These are phyloP conservation scores for Sebastes hubbsi DNA, from an alignment of 2,797 vertebrate species.

Conservation along the genomic window DNA sequence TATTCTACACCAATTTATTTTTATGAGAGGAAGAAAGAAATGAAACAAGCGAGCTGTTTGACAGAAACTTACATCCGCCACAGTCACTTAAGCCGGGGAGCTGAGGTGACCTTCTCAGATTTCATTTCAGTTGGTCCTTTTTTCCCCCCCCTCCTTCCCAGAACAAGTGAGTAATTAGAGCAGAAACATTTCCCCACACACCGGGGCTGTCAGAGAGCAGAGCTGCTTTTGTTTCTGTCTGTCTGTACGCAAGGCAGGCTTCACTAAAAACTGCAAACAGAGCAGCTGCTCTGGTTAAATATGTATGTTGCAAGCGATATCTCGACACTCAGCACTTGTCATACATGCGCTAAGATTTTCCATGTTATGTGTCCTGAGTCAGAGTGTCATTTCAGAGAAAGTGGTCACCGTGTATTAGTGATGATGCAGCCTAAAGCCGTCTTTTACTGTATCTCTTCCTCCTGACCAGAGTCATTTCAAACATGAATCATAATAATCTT, in stretches of 20 bases:
- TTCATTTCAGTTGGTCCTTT: constrained; percentile 58
- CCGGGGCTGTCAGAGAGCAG: constrained; percentile 34
- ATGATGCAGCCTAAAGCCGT: neutral
- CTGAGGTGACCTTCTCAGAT: constrained; percentile 78
- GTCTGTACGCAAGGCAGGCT: constrained; percentile 8
- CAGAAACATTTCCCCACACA: constrained; percentile 72
- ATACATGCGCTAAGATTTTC: constrained; percentile 9
- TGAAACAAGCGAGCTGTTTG: neutral
- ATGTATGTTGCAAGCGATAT: neutral
- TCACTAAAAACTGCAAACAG: constrained; percentile 44
- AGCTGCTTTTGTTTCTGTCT: constrained; percentile 46
- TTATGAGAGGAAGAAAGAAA: neutral
- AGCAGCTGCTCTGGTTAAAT: neutral
- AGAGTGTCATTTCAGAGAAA: constrained; percentile 34
- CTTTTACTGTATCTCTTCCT: neutral
- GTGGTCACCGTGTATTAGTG: constrained; percentile 12
- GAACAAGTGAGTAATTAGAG: constrained; percentile 79
- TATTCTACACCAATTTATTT: neutral
- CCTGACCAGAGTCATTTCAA: neutral
- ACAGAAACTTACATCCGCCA: constrained; percentile 50
- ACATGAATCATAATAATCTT: neutral
- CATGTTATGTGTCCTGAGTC: constrained; percentile 29
- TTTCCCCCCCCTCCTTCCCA: constrained; percentile 51
- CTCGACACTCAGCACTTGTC: constrained; percentile 19
- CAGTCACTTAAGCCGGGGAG: constrained; percentile 64